Evolutionary conservation across 2,888 invertebrate species (phyloP).

Genomic region (Euproctis similis): DNA sequence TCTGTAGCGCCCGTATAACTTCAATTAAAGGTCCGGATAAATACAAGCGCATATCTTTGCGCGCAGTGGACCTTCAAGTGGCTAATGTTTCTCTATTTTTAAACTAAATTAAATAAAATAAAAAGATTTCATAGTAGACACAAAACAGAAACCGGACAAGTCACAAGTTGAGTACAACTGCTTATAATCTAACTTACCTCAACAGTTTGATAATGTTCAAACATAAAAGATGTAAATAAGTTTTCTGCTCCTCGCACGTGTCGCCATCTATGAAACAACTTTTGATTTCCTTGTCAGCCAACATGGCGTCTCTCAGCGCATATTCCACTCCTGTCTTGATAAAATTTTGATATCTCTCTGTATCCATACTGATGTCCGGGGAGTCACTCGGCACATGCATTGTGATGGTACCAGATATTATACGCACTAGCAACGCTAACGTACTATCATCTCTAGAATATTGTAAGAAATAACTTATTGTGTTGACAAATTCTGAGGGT

Average conservation of each 20-base stretch:
- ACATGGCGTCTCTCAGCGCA: slow-evolving; percentile 53
- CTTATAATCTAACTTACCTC: slow-evolving; percentile 53
- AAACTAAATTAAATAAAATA: no score
- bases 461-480: slow-evolving; percentile 76
- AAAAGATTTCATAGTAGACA: no score
- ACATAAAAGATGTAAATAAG: slow-evolving; percentile 58
- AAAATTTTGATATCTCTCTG: slow-evolving; percentile 53
- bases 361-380: slow-evolving; percentile 47
- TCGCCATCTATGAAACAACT: slow-evolving; percentile 44
- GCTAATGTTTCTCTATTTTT: no score
- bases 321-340: slow-evolving; percentile 59
- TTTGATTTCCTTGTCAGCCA: slow-evolving; percentile 54
- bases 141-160: no score
- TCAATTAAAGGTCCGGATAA: no score
- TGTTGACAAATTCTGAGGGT: slow-evolving; percentile 77
- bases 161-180: no score
- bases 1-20: no score
- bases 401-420: slow-evolving; percentile 76
- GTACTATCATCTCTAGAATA: slow-evolving; percentile 76
- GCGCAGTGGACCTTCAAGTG: no score
- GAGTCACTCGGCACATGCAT: slow-evolving; percentile 60
- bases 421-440: slow-evolving; percentile 76
- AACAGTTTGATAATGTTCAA: slow-evolving; percentile 58
- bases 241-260: slow-evolving; percentile 50
- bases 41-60: no score